These are phyloP conservation scores for Manacus vitellinus DNA, from an alignment of 2,113 vertebrate genomes.

Conservation along the genomic window DNA sequence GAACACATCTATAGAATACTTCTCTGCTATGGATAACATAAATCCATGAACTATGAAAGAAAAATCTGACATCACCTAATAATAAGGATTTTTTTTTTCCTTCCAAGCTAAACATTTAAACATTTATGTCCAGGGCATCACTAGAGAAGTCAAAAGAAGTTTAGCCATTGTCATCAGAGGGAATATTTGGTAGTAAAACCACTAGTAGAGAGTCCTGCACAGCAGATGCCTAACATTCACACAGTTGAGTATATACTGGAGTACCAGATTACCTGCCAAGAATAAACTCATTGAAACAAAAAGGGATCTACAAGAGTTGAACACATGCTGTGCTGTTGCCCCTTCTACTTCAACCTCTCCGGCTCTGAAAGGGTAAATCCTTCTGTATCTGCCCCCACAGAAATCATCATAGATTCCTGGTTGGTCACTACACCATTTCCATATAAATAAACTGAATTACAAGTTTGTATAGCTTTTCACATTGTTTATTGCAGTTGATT, in stretches of 20 bases:
- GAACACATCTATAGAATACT: not conserved
- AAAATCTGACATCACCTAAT: not conserved
- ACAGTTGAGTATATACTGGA: not conserved
- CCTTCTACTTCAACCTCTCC: not conserved
- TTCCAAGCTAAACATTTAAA: not conserved
- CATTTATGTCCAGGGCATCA: not conserved
- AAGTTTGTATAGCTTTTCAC: not conserved
- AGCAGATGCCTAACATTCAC: not conserved
- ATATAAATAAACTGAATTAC: not conserved
- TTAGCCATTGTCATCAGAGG: not conserved
- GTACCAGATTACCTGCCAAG: not conserved
- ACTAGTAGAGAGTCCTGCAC: not conserved
- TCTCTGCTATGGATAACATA: not conserved
- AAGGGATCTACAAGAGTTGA: not conserved
- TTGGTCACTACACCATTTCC: not conserved
- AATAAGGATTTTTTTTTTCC: not conserved
- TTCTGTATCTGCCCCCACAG: not conserved
- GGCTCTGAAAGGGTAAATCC: not conserved
- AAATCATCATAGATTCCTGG: not conserved
- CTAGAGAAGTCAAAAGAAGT: not conserved
- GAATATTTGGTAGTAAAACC: not conserved
- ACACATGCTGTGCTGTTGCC: not conserved
- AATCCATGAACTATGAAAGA: not conserved
- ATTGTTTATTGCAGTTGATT: not conserved
- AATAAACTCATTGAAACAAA: not conserved